Base-by-base conservation (phyloP, 2,888 invertebrate genomes). In the Camponotus fellah region DNA sequence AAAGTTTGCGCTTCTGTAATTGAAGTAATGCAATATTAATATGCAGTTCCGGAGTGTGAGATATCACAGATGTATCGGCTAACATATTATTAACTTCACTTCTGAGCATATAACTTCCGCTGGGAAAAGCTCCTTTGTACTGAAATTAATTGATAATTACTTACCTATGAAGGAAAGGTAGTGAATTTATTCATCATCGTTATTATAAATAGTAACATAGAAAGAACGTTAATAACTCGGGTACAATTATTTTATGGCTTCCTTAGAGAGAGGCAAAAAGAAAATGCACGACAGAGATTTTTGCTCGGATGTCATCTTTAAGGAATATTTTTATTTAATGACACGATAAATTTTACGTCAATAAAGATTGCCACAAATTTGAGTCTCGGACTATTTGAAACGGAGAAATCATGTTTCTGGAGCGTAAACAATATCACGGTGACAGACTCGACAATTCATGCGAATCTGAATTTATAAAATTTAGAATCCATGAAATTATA, bases 371-470 rank as follows among this genome's bases (percentile, higher is more conserved):
- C 34, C 46, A 43, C 43, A 34, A 58, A 58, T 43, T 60, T 60
- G 9, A 14, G 60, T 34, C 69, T 69, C 79, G n/a, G 43, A 79
- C 60, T 43, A 71, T 60, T 37, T 71, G 71, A 71, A 43, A 68
- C 43, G 34, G 43, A 58, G 58, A 79, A 79, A 79, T 71, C 71
- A 71, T 34, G 21, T 71, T 71, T 60, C 34, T 49, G 60, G 34
- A 79, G 60, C 79, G 60, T 79, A 79, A 79, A 79, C 37, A 79
- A 71, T 77, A 58, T 37, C 34, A 46, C 26, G 21, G 34, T 60
- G 79, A 71, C 71, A 79, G 46, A 17, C 17, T 79, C 12, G 34
- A 71, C 60, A 79, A 46, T 71, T 79, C 71, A 60, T 60, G 79
- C 46, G 60, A 79, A 32, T 56, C 56, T 40, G n/a, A 37, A 46